Base-by-base conservation (phyloP, 30 jellyfish, hydroid and myxozoan genomes). In the Phacellophora camtschatica region DNA sequence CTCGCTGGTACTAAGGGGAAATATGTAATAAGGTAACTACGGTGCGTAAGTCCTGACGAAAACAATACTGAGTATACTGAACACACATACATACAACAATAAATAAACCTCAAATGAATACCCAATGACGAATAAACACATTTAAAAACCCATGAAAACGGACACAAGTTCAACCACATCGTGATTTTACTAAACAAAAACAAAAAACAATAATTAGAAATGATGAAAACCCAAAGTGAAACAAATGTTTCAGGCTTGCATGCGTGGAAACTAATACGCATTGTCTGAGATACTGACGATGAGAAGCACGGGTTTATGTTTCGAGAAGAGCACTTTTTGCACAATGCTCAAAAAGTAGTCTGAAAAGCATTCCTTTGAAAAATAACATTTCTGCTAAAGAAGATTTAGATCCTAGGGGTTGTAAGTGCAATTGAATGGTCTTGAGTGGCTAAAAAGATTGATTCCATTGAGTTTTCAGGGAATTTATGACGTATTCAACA, bases 1-100 rank as follows among this genome's bases (percentile, higher is more conserved):
- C 82, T 32, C 22, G 46, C 66, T 67, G 82, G 82, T 67, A 43
- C 42, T 18, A 67, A 42, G 31, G 63, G 62, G 35, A n/a, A 37
- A 39, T 28, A 19, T 48, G 23, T 34, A 42, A 67, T 41, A 37
- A 18, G 33, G 68, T 20, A 54, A 24, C 68, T 27, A 54, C 2
- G 68, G 20, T 11, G 33, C 68, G 68, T 54, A 54, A 24, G 68
- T 54, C 68, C 68, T 24, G 33, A 54, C 15, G 68, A 54, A 54
- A 9, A 54, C 15, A 9, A 54, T 20, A 54, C 2, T 10, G 20
- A 16, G 33, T 27, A 54, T 54, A 54, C 68, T 54, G 68, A 10
- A 54, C 24, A 54, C 28, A 54, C 24, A 54, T 54, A 24, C 68
- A 54, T 54, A 20, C 68, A 54, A 42, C 55, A 8, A 42, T 42